These are phyloP conservation scores for Steinernema khuongi DNA, from an alignment of 1,140 invertebrate species.

Conservation along the genomic window DNA sequence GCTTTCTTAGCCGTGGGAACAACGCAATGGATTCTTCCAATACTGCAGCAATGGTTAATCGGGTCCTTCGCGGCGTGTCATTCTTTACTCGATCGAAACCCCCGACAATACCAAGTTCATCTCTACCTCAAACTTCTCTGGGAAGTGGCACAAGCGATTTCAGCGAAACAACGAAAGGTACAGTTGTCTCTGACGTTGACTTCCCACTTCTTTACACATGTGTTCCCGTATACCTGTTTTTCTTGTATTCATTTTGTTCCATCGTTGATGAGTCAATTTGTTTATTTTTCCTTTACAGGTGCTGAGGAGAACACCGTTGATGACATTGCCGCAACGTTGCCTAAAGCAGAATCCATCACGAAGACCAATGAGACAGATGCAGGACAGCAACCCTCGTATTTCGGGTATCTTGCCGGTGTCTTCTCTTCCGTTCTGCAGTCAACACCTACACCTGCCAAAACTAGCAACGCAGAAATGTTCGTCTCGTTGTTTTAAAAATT, in stretches of 20 bases:
- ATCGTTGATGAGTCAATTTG: too few species aligned
- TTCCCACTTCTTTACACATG: not conserved
- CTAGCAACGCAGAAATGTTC: not conserved
- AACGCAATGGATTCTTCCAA: not conserved
- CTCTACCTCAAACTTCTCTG: not conserved
- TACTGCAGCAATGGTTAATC: not conserved
- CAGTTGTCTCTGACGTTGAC: too few species aligned
- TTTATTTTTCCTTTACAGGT: too few species aligned
- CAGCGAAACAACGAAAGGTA: too few species aligned
- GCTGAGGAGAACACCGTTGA: not conserved
- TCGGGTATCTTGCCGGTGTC: not conserved
- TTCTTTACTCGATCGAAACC: not conserved
- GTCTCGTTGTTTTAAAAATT: not conserved
- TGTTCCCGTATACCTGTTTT: not conserved
- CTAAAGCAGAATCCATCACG: not conserved
- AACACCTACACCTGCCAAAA: not conserved
- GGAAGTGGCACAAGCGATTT: not conserved
- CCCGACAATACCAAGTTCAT: not conserved
- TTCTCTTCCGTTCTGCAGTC: not conserved
- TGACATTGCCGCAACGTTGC: not conserved
- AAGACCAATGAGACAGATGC: not conserved
- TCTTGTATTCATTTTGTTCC: too few species aligned
- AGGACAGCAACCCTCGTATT: not conserved
- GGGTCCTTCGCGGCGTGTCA: not conserved
- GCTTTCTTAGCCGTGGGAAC: not conserved